Conservation (phyloP, 2,797 vertebrate genomes). For the Pseudomugil gertrudae region DNA sequence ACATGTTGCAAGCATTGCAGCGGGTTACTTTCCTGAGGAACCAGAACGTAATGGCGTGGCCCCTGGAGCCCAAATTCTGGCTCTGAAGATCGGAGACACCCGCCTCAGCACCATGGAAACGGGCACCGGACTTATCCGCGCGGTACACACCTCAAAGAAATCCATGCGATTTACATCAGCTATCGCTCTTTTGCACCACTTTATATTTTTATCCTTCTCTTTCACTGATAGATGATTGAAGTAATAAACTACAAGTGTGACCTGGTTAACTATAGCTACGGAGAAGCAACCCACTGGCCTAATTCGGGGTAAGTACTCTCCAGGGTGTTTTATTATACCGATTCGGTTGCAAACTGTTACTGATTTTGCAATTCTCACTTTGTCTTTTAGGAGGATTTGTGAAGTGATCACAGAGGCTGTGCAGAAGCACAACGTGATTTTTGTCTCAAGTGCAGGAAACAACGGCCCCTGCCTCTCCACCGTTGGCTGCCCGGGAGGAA, state of each 20-base stretch:
- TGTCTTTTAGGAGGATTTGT: conserved; percentile 91
- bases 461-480: conserved; percentile 98
- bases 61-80: conserved; percentile 95
- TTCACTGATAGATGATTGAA: conserved; percentile 92
- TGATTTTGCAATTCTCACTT: conserved; percentile 5
- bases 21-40: conserved; percentile 95
- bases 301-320: conserved; percentile 91
- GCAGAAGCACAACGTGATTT: conserved; percentile 96
- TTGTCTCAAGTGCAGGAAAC: conserved; percentile 97
- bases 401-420: conserved; percentile 97
- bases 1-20: conserved; percentile 96
- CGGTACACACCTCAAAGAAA: conserved; percentile 73
- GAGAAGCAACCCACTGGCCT: conserved; percentile 98
- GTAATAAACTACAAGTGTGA: conserved; percentile 98
- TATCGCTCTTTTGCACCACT: background rate
- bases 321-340: background rate
- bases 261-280: conserved; percentile 98
- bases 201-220: conserved; percentile 19
- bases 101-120: conserved; percentile 99
- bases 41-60: conserved; percentile 94
- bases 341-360: background rate
- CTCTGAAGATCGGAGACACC: conserved; percentile 96
- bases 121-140: conserved; percentile 96
- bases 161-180: background rate
- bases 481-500: conserved; percentile 97